Evolutionary conservation across 1,140 invertebrate species (phyloP), one percentile per base, ranked within the genome.

Genomic region (Musca vetustissima): DNA sequence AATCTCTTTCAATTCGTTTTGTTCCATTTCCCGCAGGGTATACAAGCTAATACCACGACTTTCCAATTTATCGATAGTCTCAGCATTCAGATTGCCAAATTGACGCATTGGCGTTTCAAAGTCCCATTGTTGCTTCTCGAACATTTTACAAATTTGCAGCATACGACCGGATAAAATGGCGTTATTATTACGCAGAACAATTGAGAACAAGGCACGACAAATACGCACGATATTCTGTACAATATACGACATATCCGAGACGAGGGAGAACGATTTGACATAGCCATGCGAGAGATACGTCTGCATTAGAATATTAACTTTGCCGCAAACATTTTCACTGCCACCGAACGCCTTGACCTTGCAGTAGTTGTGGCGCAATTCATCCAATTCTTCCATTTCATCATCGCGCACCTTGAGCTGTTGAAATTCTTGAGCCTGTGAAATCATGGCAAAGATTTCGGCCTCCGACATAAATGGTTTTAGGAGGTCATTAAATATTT

Each of bases 261-360:
- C 88, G 6, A 99, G 84, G 0, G 97, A 98, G 76, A 97, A 96
- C 0, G 90, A 89, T 73, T 93, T 90, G 1, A 98, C 88, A 49
- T 86, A 84, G 25, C 89, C 90, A 69, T 91, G 85, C 0, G 93
- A 96, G 15, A 99, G 86, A 81, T 92, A 96, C 0, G 94, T 92
- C 83, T 99, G 98, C 70, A 99, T 87, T 6, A 99, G 85, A 76
- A 98, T 97, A 83, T 98, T 98, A 19, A 99, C 96, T 89, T 99
- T 99, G 67, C 96, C 97, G 76, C 94, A 88, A 32, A 94, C 86
- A 82, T 97, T 97, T 82, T 98, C 96, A 17, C 88, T 88, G 1
- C 94, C 92, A 15, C 94, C 93, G 66, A 88, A 85, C 0, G 93
- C 89, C 55, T 87, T 85, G 24, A 96, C 83, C 73, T 92, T 88